These are phyloP conservation scores for Eidolon dupreanum DNA, from an alignment of 2,797 vertebrate species.

Conservation along the genomic window DNA sequence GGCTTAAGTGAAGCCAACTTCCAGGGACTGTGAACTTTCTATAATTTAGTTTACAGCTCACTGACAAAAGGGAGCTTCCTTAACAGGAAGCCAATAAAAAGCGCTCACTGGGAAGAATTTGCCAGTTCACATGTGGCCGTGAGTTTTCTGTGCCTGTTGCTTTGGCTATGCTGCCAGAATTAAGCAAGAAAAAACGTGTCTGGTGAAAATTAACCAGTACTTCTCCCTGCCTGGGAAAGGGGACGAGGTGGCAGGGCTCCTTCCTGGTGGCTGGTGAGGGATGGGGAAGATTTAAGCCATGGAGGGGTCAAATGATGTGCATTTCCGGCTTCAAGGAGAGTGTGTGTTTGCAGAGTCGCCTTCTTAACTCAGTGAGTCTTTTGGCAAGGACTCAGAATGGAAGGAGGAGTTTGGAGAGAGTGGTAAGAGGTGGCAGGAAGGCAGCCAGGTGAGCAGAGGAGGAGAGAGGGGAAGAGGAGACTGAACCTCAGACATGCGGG, in stretches of 20 bases:
- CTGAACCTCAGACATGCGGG: fast-evolving
- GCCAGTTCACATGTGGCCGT: no score
- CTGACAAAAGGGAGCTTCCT: background rate
- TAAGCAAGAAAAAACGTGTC: background rate
- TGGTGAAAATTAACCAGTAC: background rate
- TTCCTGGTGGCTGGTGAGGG: background rate
- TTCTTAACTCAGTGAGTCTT: background rate
- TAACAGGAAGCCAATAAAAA: background rate
- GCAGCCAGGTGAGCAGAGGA: background rate
- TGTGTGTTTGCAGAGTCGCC: fast-evolving
- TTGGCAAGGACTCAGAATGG: background rate
- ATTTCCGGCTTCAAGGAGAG: background rate
- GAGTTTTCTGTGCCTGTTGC: background rate
- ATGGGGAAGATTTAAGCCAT: background rate
- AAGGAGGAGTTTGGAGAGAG: background rate
- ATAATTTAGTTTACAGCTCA: background rate
- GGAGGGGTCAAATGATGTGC: background rate
- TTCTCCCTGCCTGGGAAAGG: background rate
- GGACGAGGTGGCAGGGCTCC: background rate
- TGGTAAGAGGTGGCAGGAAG: background rate
- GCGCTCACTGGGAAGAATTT: background rate
- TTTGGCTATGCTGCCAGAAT: background rate
- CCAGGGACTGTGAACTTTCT: background rate
- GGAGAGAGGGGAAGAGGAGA: background rate
- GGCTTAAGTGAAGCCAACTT: background rate